Conservation (phyloP, 2,888 invertebrate species). For the Trisateles emortualis region DNA sequence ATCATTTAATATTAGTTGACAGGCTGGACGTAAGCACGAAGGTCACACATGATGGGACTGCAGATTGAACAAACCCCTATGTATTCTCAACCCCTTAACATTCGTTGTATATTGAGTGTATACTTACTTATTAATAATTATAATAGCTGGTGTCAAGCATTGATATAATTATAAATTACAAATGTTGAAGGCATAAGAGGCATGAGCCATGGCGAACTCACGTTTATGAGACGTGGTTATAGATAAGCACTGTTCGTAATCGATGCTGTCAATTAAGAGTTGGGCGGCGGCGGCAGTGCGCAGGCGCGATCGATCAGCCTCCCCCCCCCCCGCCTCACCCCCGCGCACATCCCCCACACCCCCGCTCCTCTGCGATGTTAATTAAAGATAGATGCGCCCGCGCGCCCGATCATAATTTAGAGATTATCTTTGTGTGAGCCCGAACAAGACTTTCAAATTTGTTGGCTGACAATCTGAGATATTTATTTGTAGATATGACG, state of each 20-base stretch:
- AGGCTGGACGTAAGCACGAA: neutral
- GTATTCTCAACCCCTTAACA: too few relatives aligned
- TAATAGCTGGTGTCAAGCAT: too few relatives aligned
- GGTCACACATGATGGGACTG: too few relatives aligned
- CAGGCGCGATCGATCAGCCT: conserved; percentile 59
- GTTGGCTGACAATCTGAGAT: conserved; percentile 66
- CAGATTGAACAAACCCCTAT: too few relatives aligned
- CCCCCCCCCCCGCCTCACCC: neutral
- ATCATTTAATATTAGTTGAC: neutral
- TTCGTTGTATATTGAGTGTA: too few relatives aligned
- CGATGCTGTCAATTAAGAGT: conserved; percentile 61
- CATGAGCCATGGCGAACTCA: conserved; percentile 15
- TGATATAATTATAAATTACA: neutral
- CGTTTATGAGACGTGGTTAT: conserved; percentile 19
- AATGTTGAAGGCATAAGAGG: conserved; percentile 12
- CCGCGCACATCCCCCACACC: conserved; percentile 11
- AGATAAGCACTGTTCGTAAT: conserved; percentile 48
- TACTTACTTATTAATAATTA: too few relatives aligned
- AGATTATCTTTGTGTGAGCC: conserved; percentile 55
- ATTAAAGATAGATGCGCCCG: conserved; percentile 70
- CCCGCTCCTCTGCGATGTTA: conserved; percentile 59
- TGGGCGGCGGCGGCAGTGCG: conserved; percentile 32
- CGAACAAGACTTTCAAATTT: conserved; percentile 68
- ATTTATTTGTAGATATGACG: conserved; percentile 62
- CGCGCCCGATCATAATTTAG: conserved; percentile 54